Evolutionary conservation across 2,113 vertebrate genomes (phyloP), one percentile per base, ranked within the genome.

Genomic region (Pagrus major): DNA sequence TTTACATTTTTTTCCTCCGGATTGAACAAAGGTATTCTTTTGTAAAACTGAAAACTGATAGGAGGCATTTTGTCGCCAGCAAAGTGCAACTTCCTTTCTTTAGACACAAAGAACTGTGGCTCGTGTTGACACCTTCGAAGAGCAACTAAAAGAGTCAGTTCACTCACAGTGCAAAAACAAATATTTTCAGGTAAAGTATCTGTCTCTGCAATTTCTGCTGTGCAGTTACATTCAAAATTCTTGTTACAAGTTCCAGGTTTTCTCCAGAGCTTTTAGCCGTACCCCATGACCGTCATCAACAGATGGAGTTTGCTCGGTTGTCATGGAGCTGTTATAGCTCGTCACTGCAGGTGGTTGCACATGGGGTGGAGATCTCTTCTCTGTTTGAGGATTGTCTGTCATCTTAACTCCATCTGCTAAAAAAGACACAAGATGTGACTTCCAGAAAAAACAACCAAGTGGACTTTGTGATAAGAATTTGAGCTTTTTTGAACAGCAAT

Each of bases 1-100:
- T 79, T 58, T 56, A 66, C 47, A 47, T 71, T 42, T 74, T 52
- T 15, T 66, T 41, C 39, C 20, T 46, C 1, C 35, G 18, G n/a
- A 60, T 76, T 39, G 5, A 35, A 42, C 33, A 8, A 14, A 18
- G 6, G 16, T 63, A 35, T 25, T 18, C 52, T 33, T 14, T 14
- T 65, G n/a, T 25, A 21, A 51, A 41, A 59, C 0, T 18, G 2
- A 31, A 42, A 66, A 10, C 2, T 21, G 47, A 67, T 11, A 44
- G 3, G 2, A 51, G 27, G 10, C 6, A 39, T 59, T 12, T 56
- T 46, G 3, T 23, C 4, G 21, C 20, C 25, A 35, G 37, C 6
- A 61, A 44, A n/a, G 5, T 39, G 10, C n/a, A 69, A 20, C 29
- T 10, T 51, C 2, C 4, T 51, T 1, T 11, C 3, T 52, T 42